These are phyloP conservation scores for Ondatra zibethicus DNA, from an alignment of 2,113 vertebrate species.

Conservation along the genomic window DNA sequence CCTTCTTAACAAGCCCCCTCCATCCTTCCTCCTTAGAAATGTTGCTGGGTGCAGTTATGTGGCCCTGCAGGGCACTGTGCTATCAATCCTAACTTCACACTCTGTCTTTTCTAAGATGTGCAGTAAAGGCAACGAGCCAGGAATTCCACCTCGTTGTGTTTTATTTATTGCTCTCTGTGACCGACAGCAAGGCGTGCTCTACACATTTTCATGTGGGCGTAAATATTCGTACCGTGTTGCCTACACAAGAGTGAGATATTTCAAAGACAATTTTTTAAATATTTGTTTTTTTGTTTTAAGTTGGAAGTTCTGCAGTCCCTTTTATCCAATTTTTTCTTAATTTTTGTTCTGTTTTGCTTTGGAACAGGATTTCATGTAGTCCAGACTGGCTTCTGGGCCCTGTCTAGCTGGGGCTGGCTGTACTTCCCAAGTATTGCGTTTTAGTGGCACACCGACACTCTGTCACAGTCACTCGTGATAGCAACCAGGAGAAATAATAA, in stretches of 20 bases:
- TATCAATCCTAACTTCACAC: neutral
- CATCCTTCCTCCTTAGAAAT: neutral
- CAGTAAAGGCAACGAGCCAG: neutral
- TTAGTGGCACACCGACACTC: too few relatives aligned
- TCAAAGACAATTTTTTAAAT: neutral
- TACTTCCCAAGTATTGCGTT: too few relatives aligned
- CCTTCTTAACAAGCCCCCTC: neutral
- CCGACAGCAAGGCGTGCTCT: neutral
- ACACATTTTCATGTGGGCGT: neutral
- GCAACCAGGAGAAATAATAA: neutral
- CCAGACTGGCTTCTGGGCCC: neutral
- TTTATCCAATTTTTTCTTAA: neutral
- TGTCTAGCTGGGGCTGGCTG: neutral
- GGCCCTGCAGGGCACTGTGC: neutral
- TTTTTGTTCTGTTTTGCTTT: neutral
- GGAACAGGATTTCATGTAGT: neutral
- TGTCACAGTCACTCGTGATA: neutral
- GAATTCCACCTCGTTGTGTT: neutral
- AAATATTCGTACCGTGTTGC: neutral
- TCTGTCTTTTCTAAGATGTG: neutral
- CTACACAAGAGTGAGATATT: neutral
- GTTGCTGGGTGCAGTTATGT: neutral
- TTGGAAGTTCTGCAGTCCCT: neutral
- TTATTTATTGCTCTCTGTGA: slow-evolving; percentile 5
- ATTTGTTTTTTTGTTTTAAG: slow-evolving; percentile 1